phyloP scores from a whole-genome alignment of 2,888 invertebrate genomes.

The Harpagoxenus sublaevis region DNA sequence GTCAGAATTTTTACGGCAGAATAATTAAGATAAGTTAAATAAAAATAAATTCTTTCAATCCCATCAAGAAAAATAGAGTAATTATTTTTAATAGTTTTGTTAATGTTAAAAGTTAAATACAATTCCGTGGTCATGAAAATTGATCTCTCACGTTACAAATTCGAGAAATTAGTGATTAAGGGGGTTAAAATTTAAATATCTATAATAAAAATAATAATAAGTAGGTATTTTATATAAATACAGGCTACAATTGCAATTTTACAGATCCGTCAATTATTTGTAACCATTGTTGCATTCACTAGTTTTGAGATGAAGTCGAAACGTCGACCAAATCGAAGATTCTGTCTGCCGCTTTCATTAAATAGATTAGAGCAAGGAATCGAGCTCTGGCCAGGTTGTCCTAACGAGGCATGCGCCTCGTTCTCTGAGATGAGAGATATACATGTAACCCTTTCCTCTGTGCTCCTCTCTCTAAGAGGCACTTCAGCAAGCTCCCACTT shows the following conservation, averaged over 20 bases:
- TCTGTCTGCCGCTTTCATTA: slow-evolving; percentile 39
- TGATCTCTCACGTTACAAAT: too few species aligned
- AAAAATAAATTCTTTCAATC: not conserved
- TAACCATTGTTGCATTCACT: slow-evolving; percentile 20
- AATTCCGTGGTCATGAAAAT: not conserved
- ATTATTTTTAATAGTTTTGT: not conserved
- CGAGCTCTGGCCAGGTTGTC: slow-evolving; percentile 59
- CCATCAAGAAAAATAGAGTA: not conserved
- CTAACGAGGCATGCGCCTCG: slow-evolving; percentile 62
- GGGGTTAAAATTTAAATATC: not conserved
- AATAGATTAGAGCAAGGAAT: slow-evolving; percentile 71
- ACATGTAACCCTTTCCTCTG: slow-evolving; percentile 18
- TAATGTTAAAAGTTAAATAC: not conserved
- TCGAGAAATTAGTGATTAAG: not conserved
- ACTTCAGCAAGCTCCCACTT: slow-evolving; percentile 19
- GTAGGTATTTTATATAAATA: not conserved
- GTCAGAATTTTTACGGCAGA: not conserved
- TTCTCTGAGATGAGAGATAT: slow-evolving; percentile 42
- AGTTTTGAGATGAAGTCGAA: slow-evolving; percentile 20
- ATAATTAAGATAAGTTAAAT: not conserved
- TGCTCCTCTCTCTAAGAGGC: slow-evolving; percentile 7
- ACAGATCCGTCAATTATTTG: not conserved
- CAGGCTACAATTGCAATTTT: not conserved
- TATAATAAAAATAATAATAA: not conserved
- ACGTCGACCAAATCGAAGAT: slow-evolving; percentile 54